Base-by-base conservation (phyloP, 1,140 invertebrate species). In the Neodiprion virginianus region DNA sequence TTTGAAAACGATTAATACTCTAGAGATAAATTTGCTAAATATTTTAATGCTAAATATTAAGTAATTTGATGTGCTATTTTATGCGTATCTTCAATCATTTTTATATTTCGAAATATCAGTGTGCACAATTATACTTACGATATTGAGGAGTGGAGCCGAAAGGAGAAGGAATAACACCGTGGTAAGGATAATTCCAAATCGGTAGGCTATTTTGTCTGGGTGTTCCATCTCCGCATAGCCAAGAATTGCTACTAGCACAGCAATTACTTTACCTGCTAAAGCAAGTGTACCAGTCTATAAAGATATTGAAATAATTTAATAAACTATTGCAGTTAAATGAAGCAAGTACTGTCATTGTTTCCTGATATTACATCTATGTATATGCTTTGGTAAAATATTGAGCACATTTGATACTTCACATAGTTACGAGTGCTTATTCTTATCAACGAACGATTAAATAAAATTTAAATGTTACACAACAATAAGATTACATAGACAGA, bases 161-260 rank as follows among this genome's bases (percentile, higher is more conserved):
- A 95, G 91, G 73, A 95, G 81, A 66, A 90, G 79, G 28, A 95
- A 87, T 82, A 95, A 89, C 67, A 95, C 87, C 21, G 88, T 82
- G 0, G 94, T 95, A 8, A 93, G 90, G 48, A 95, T 89, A 66
- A 93, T 84, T 17, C 94, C 94, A 80, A 92, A 93, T 82, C 93
- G 87, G 77, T 90, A 92, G 86, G 94, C 93, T 5, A 95, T 78
- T 10, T 91, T 78, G 14, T 89, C 84, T 11, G 92, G 89, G 80
- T 92, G 87, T 87, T 95, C 94, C 75, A 91, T 77, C 74, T 86
- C 87, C 1, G 91, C 84, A 86, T 95, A 95, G 0, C 84, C 89
- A 12, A 95, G 86, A 8, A 94, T 80, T 1, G 89, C 85, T 21
- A 90, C 85, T 0, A 92, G 86, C 76, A 95, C 85, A 3, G 86